These are phyloP conservation scores for Dynastes grantii DNA, from an alignment of 2,888 invertebrate genomes.

Conservation along the genomic window DNA sequence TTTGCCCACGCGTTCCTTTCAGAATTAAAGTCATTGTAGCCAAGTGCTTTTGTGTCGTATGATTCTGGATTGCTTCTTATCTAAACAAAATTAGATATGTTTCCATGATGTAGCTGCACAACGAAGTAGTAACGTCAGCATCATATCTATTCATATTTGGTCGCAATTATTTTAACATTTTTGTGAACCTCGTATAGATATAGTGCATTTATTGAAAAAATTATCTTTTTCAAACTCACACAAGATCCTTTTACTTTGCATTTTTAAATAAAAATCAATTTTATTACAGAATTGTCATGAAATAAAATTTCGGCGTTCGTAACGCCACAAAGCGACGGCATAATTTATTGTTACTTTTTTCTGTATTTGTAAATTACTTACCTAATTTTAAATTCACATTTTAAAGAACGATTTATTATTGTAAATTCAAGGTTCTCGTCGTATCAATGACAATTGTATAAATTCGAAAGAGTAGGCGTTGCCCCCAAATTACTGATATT, in stretches of 20 bases:
- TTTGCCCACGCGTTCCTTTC: not conserved
- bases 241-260: too few relatives aligned
- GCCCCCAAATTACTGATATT: not conserved
- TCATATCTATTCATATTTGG: not conserved
- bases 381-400: not conserved
- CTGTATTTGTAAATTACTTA: not conserved
- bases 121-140: not conserved
- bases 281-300: too few relatives aligned
- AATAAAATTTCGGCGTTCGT: too few relatives aligned
- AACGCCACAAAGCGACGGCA: too few relatives aligned
- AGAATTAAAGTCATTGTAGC: not conserved
- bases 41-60: not conserved
- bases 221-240: too few relatives aligned
- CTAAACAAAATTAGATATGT: not conserved
- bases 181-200: too few relatives aligned
- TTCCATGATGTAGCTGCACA: not conserved
- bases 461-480: conserved; percentile 2
- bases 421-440: not conserved
- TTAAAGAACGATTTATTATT: not conserved
- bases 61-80: not conserved
- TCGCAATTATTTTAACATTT: too few relatives aligned
- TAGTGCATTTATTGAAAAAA: too few relatives aligned
- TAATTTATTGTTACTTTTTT: not conserved
- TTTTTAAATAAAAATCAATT: too few relatives aligned
- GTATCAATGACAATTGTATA: not conserved